Evolutionary conservation across 2,797 vertebrate species (phyloP), one percentile per base, ranked within the genome.

Genomic region (Macropodus opercularis): DNA sequence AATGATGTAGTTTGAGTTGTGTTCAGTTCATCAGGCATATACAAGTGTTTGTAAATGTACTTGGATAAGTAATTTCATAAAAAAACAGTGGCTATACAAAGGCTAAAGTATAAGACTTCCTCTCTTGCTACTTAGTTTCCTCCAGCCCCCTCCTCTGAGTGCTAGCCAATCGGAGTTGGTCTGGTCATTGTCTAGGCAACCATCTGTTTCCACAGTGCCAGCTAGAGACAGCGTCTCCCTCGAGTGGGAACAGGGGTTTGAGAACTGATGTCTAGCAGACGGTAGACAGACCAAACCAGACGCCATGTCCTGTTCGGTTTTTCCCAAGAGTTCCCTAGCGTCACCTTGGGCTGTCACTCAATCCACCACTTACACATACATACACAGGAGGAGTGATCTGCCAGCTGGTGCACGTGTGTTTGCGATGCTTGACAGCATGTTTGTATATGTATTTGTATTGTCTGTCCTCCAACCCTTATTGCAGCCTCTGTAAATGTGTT

Each of bases 291-390:
- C 73, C 69, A 47, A 84, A 87, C 66, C 85, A 87, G 86, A 87
- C 84, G 62, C 71, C 63, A 63, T 70, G 77, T 83, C 80, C 66
- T 86, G 75, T 80, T 86, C 74, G 58, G 44, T 62, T 72, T 77
- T 76, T 80, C 85, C 77, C 35, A 57, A 57, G 81, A 79, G 78
- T 58, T 66, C 46, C 40, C 26, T 27, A 24, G 44, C 58, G 59
- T 69, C 83, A 83, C 78, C 82, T 75, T 72, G 59, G 62, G 61
- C 75, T 87, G 89, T 89, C 89, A 88, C 79, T 89, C 84, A 85
- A 66, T 76, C 63, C 27, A 29, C 43, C 47, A 61, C 44, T 22
- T 14, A 44, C 62, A 55, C 65, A 52, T 48, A 54, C 39, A 36
- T 34, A 52, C 46, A 40, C 63, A 58, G 49, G 26, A 52, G 43